Evolutionary conservation across 2,797 vertebrate genomes (phyloP).

Genomic region (Caiman crocodilus): DNA sequence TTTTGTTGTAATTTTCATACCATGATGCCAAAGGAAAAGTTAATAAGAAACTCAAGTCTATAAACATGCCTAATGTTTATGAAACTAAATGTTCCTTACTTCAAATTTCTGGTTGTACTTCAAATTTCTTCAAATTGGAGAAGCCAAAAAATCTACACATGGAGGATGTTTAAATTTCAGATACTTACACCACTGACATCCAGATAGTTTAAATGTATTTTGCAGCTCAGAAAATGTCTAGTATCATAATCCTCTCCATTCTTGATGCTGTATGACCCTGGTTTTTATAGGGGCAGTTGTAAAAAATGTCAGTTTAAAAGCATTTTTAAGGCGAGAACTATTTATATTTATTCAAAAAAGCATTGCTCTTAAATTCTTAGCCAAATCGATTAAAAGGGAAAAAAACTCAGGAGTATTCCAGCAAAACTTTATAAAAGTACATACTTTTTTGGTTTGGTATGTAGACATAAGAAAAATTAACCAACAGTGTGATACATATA

Average conservation of each 20-base stretch:
- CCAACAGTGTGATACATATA: not conserved
- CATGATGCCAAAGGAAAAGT: not conserved
- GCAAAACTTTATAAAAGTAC: not conserved
- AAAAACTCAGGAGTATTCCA: not conserved
- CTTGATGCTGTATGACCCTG: not conserved
- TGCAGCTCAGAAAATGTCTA: slow-evolving; percentile 39
- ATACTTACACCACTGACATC: slow-evolving; percentile 33
- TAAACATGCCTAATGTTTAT: slow-evolving; percentile 18
- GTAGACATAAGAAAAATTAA: too few relatives aligned
- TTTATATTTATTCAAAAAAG: not conserved
- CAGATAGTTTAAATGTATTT: slow-evolving; percentile 31
- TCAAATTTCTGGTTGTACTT: slow-evolving; percentile 40
- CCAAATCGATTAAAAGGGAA: not conserved
- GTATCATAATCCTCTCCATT: not conserved
- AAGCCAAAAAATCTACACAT: not conserved
- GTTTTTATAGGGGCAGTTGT: not conserved
- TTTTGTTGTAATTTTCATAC: not conserved
- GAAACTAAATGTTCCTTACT: slow-evolving; percentile 41
- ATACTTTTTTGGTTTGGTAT: not conserved
- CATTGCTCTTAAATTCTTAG: not conserved
- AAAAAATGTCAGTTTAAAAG: not conserved
- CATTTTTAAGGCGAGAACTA: not conserved
- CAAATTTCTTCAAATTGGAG: slow-evolving; percentile 17
- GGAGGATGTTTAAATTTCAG: slow-evolving; percentile 27
- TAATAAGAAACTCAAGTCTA: slow-evolving; percentile 2